Evolutionary conservation across 2,888 invertebrate species (phyloP).

Genomic region (Nomada fabriciana): DNA sequence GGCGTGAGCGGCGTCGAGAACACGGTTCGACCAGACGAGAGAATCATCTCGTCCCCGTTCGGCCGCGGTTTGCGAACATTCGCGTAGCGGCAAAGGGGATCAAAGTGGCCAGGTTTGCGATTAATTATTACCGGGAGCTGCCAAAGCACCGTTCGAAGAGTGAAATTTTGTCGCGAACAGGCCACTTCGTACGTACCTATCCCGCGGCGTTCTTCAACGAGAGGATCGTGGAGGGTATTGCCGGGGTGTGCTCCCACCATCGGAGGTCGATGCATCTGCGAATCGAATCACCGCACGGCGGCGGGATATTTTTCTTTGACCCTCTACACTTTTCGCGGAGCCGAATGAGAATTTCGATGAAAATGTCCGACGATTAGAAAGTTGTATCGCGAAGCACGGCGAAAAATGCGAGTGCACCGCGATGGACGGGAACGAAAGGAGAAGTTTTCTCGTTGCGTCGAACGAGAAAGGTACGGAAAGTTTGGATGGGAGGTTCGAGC

Average conservation of each 20-base stretch:
- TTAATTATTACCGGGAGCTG: constrained; percentile 58
- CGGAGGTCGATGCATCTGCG: constrained; percentile 5
- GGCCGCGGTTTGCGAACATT: constrained; percentile 27
- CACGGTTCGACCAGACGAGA: constrained; percentile 9
- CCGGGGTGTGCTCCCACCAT: background rate
- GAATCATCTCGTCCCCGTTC: constrained; percentile 4
- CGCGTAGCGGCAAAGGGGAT: constrained; percentile 51
- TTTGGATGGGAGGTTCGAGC: constrained; percentile 29
- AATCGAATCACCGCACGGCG: background rate
- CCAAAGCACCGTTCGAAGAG: background rate
- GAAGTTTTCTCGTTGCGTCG: constrained; percentile 53
- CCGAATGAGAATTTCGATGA: constrained; percentile 5
- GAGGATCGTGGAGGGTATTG: background rate
- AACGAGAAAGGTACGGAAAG: constrained; percentile 35
- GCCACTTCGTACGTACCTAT: background rate
- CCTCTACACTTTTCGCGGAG: too few relatives aligned
- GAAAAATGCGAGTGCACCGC: background rate
- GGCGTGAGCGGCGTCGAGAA: background rate
- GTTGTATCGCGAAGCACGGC: background rate
- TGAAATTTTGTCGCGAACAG: constrained; percentile 7
- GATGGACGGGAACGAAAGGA: background rate
- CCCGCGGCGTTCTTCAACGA: background rate
- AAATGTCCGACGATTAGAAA: background rate
- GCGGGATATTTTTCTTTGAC: background rate
- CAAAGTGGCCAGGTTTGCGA: constrained; percentile 51